Conservation (phyloP, 2,888 invertebrate genomes). For the Alsophila aescularia region DNA sequence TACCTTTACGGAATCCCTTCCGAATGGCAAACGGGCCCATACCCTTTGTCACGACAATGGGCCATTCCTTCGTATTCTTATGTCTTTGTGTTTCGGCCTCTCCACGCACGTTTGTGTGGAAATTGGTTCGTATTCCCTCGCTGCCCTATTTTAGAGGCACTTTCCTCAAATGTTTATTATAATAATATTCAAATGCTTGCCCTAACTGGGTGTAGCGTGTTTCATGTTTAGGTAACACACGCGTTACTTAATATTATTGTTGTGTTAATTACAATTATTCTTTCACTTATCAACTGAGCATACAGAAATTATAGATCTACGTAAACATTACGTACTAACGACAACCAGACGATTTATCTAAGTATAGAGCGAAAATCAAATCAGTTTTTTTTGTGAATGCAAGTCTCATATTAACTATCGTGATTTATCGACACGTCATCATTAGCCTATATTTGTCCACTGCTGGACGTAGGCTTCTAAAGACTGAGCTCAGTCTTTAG, state of each 20-base stretch:
- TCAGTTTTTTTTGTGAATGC: no score
- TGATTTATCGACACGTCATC: no score
- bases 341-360: no score
- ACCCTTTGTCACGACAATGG: constrained; percentile 1
- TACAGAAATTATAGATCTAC: not conserved
- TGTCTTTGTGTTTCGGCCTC: not conserved
- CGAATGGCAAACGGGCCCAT: not conserved
- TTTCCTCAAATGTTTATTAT: constrained; percentile 15
- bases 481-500: no score
- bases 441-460: no score
- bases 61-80: constrained; percentile 10
- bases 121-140: no score
- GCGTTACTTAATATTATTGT: not conserved
- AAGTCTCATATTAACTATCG: no score
- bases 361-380: no score
- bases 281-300: not conserved
- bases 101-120: not conserved
- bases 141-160: constrained; percentile 1
- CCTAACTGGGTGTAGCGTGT: not conserved
- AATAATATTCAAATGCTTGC: constrained; percentile 8
- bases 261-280: not conserved
- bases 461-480: no score
- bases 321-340: no score
- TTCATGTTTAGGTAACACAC: constrained; percentile 7
- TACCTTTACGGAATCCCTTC: not conserved